Evolutionary conservation across 2,113 vertebrate species (phyloP), one percentile per base, ranked within the genome.

Genomic region (Triplophysa tibetana): DNA sequence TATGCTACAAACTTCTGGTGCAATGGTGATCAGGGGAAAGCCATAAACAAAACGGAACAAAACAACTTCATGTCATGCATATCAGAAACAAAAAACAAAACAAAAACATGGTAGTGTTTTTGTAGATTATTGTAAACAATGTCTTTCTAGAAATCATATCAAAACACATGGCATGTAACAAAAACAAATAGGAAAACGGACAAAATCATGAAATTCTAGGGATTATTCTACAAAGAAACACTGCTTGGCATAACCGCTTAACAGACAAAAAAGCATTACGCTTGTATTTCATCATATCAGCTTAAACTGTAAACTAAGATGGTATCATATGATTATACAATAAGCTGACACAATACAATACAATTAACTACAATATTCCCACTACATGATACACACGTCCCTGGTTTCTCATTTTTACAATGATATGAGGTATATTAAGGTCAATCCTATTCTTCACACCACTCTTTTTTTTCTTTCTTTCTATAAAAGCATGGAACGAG

Each of bases 81-180:
- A 90, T 90, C 89, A 88, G 89, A 91, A 85, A 86, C 82, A 89
- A 80, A 79, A 91, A 85, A 86, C 82, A 84, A 87, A 58, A 86
- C 84, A 90, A 85, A 91, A 87, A 90, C 87, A 81, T 89, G 90
- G 91, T 94, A 94, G 93, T 93, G 92, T 94, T 93, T 93, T 93
- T 93, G 91, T 92, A 94, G 90, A 93, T 93, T 91, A 91, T 88
- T 94, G 93, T 94, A 94, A 94, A 94, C 93, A 93, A 91, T 90
- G 88, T 92, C 89, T 91, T 93, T 91, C 91, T 93, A 93, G 84
- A 92, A 90, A 92, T 91, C 90, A 91, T 92, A 93, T 90, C 88
- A 94, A 93, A 93, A 94, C 91, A 92, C 90, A 88, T 93, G 91
- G 91, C 91, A 90, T 91, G 86, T 90, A 93, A 91, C 89, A 93